phyloP scores from a whole-genome alignment of 2,888 invertebrate genomes.

The Dorcus parallelipipedus region DNA sequence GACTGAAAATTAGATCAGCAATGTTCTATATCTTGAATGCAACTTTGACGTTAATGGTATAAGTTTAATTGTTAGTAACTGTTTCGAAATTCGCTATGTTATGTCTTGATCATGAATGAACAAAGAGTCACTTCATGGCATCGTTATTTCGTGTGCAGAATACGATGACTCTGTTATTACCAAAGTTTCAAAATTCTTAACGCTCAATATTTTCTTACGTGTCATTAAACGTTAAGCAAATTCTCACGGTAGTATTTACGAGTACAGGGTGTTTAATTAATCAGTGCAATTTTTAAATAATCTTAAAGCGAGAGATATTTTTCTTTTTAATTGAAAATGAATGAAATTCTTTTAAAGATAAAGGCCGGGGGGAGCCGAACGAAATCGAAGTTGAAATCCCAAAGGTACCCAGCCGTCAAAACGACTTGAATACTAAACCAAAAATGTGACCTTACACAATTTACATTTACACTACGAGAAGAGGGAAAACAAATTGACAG shows the following conservation, averaged over 20 bases:
- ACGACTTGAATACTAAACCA: slow-evolving; percentile 13
- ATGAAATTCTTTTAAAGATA: too few relatives aligned
- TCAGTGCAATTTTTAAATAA: too few relatives aligned
- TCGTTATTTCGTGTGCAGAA: slow-evolving; percentile 3
- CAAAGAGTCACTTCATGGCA: slow-evolving; percentile 13
- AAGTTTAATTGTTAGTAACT: slow-evolving; percentile 30
- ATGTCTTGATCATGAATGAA: slow-evolving; percentile 18
- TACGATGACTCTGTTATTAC: too few relatives aligned
- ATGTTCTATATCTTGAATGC: slow-evolving; percentile 20
- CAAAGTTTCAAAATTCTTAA: too few relatives aligned
- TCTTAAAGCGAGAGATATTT: too few relatives aligned
- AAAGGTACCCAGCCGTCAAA: slow-evolving; percentile 2
- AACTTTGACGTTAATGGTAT: slow-evolving; percentile 31
- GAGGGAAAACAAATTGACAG: slow-evolving; percentile 1
- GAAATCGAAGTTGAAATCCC: slow-evolving; percentile 1
- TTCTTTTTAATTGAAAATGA: too few relatives aligned
- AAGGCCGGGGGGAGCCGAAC: too few relatives aligned
- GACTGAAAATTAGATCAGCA: slow-evolving; percentile 25
- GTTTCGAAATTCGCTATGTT: slow-evolving; percentile 20
- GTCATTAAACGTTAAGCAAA: too few relatives aligned
- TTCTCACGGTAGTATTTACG: too few relatives aligned
- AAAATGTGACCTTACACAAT: slow-evolving; percentile 8
- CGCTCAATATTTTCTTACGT: too few relatives aligned
- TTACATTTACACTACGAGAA: slow-evolving; percentile 7
- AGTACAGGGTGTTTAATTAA: too few relatives aligned